Conservation (phyloP, 2,113 vertebrate genomes). For the Canis aureus region DNA sequence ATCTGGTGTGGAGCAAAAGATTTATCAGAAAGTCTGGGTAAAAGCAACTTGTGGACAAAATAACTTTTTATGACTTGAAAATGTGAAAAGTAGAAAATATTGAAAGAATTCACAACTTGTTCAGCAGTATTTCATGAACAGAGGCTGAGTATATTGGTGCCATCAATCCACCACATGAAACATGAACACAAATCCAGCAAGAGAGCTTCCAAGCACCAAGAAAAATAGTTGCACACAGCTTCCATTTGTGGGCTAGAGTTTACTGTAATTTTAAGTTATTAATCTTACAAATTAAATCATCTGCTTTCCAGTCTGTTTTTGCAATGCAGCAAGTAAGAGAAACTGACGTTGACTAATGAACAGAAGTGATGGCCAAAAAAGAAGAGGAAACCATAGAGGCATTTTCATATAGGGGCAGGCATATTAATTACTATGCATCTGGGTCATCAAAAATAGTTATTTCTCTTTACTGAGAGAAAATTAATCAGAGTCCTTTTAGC, state of each 20-base stretch:
- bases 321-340: not conserved
- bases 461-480: not conserved
- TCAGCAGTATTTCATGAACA: not conserved
- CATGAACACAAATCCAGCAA: not conserved
- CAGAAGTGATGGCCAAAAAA: not conserved
- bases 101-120: not conserved
- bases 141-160: not conserved
- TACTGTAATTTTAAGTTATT: conserved; percentile 23
- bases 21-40: conserved; percentile 30
- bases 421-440: not conserved
- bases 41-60: conserved; percentile 35
- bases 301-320: not conserved
- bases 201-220: not conserved
- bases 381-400: not conserved
- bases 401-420: not conserved
- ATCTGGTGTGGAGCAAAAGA: not conserved
- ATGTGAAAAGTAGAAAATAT: conserved; percentile 12
- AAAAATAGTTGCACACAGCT: not conserved
- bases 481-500: not conserved
- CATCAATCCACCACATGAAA: not conserved
- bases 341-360: not conserved
- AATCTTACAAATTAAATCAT: not conserved
- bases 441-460: not conserved
- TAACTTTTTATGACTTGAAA: conserved; percentile 31
- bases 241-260: not conserved